phyloP scores from a whole-genome alignment of 2,113 vertebrate genomes.

The Alethe diademata region DNA sequence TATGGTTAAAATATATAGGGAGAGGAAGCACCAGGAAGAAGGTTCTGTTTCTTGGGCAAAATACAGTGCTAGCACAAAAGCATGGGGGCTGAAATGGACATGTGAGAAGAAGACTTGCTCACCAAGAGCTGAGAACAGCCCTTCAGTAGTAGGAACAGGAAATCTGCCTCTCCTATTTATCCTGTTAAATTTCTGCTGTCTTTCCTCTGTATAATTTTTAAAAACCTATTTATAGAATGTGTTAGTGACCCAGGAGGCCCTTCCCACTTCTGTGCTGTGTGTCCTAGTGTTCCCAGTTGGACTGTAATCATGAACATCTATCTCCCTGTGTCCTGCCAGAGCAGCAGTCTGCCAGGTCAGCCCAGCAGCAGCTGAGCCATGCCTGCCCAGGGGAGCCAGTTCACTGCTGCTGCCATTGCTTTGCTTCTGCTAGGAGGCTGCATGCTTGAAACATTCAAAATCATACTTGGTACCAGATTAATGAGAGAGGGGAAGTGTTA shows the following conservation, averaged over 20 bases:
- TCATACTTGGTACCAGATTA: neutral
- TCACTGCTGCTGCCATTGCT: neutral
- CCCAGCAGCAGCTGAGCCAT: neutral
- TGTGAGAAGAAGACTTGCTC: neutral
- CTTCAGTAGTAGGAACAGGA: neutral
- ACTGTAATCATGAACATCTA: fast-evolving
- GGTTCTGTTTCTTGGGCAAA: neutral
- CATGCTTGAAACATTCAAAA: neutral
- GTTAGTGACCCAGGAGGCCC: neutral
- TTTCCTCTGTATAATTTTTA: neutral
- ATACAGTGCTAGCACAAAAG: neutral
- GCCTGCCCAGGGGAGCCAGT: neutral
- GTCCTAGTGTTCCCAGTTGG: neutral
- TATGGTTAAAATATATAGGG: neutral
- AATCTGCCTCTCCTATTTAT: neutral
- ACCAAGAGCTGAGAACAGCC: neutral
- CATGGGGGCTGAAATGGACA: neutral
- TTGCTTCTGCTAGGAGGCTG: neutral
- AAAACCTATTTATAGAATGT: neutral
- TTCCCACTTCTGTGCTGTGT: neutral
- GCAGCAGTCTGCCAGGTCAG: neutral
- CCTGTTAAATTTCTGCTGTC: neutral
- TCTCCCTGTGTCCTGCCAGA: neutral
- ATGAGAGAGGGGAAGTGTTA: neutral
- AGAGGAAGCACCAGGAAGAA: neutral